Evolutionary conservation across 2,888 invertebrate species (phyloP).

Genomic region (Stramonita haemastoma): DNA sequence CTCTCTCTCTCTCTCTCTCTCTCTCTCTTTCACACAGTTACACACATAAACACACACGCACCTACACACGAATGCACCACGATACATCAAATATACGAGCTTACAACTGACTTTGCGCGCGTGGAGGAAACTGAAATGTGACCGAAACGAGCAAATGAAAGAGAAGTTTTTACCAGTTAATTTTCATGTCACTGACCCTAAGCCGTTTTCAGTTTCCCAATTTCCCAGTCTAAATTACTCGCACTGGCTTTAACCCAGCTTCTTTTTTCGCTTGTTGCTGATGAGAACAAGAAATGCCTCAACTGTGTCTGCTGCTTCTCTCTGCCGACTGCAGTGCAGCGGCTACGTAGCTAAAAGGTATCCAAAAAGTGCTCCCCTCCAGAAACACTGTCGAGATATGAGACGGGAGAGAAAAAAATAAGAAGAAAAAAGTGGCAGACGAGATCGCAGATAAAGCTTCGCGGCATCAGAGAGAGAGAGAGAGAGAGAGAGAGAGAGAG

Average conservation of each 20-base stretch:
- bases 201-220: constrained; percentile 7
- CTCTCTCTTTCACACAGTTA: too few relatives aligned
- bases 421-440: neutral
- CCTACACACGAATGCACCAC: too few relatives aligned
- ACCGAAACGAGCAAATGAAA: neutral
- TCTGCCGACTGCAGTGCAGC: neutral
- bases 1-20: too few relatives aligned
- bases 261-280: neutral
- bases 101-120: too few relatives aligned
- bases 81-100: too few relatives aligned
- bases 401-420: neutral
- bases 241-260: constrained; percentile 29
- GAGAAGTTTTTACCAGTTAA: neutral
- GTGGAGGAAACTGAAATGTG: too few relatives aligned
- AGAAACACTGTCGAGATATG: neutral
- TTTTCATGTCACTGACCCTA: constrained; percentile 26
- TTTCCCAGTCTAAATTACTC: constrained; percentile 31
- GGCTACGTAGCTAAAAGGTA: constrained; percentile 28
- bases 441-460: constrained; percentile 32
- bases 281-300: constrained; percentile 24
- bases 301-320: constrained; percentile 29
- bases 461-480: constrained; percentile 25
- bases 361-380: neutral
- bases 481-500: constrained; percentile 27
- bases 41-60: neutral